Conservation (phyloP, 1,140 invertebrate genomes). For the Cydia fagiglandana region DNA sequence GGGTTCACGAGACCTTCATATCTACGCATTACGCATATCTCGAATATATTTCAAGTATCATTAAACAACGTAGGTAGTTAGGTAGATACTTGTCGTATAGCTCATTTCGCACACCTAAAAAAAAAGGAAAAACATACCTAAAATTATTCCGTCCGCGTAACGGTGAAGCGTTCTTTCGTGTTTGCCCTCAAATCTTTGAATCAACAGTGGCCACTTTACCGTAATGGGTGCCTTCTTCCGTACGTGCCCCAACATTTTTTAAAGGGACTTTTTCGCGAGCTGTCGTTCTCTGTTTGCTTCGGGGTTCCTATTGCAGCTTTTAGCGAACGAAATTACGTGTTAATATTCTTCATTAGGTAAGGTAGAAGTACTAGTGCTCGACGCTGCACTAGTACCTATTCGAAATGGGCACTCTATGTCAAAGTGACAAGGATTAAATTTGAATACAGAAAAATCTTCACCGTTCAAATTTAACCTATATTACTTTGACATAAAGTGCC, state of each 20-base stretch:
- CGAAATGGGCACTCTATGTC: too few species aligned
- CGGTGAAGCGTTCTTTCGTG: slow-evolving; percentile 34
- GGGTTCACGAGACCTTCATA: too few species aligned
- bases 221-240: slow-evolving; percentile 71
- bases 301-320: slow-evolving; percentile 41
- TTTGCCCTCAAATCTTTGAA: slow-evolving; percentile 65
- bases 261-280: slow-evolving; percentile 78
- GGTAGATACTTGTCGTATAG: background rate
- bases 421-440: too few species aligned
- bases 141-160: slow-evolving; percentile 5
- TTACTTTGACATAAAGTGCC: too few species aligned
- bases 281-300: slow-evolving; percentile 65
- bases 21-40: too few species aligned
- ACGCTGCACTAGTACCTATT: too few species aligned
- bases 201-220: slow-evolving; percentile 68
- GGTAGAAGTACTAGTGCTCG: too few species aligned
- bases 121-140: background rate
- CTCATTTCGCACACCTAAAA: background rate
- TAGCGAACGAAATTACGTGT: background rate
- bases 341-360: too few species aligned
- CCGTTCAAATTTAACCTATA: too few species aligned
- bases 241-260: slow-evolving; percentile 78
- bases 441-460: too few species aligned
- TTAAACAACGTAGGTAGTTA: background rate
- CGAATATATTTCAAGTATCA: too few species aligned